Conservation (phyloP, 2,113 vertebrate genomes). For the Planiliza haematocheilus region DNA sequence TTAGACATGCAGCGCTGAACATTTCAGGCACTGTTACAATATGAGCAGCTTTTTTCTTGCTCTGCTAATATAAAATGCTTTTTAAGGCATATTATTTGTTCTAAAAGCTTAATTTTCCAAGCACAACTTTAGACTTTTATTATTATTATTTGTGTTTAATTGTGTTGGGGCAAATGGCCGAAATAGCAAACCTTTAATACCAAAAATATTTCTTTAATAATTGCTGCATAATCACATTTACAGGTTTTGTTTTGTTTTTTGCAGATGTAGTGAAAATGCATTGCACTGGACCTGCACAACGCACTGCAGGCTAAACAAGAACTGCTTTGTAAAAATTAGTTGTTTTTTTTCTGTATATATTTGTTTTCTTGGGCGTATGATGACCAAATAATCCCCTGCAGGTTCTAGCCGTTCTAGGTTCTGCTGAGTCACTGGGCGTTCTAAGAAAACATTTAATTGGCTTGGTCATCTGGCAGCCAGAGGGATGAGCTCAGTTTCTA, state of each 20-base stretch:
- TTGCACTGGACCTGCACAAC: background rate
- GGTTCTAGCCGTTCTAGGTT: background rate
- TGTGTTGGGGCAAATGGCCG: background rate
- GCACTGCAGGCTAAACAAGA: background rate
- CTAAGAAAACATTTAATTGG: background rate
- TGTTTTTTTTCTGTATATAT: background rate
- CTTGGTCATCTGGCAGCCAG: background rate
- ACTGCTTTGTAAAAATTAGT: background rate
- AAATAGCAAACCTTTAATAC: background rate
- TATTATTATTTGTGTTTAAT: background rate
- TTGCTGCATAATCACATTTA: background rate
- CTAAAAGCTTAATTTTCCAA: background rate
- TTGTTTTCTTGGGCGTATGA: background rate
- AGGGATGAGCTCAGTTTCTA: slow-evolving; percentile 18
- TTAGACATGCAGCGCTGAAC: background rate
- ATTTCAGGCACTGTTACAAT: background rate
- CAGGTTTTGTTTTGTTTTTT: background rate
- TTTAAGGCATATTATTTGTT: background rate
- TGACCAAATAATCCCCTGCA: slow-evolving; percentile 9
- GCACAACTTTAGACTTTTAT: background rate
- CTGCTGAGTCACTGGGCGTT: background rate
- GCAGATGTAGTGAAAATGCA: background rate
- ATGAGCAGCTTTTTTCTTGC: background rate
- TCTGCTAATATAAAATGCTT: background rate
- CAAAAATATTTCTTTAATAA: background rate